Base-by-base conservation (phyloP, 2,888 invertebrate species). In the Mesorhabditis sp. region DNA sequence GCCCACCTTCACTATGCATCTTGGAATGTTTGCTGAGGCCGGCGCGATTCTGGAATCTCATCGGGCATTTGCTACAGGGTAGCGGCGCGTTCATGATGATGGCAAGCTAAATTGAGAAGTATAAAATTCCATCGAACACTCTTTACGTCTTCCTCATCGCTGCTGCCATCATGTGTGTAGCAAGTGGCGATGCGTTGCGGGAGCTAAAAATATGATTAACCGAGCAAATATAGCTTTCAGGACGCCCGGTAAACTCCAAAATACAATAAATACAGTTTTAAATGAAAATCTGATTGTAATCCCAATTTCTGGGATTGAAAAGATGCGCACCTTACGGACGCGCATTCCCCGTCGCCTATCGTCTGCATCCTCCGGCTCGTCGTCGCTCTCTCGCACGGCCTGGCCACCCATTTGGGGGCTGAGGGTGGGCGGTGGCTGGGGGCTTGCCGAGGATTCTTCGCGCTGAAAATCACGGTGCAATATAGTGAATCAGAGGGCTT, bases 101-200 rank as follows among this genome's bases (percentile, higher is more conserved):
- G 28, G 28, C 28, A 28, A 28, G 28, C 28, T 28, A 28, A 28
- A 28, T 28, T 28, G 28, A 28, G 28, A 28, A 28, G 28, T 28
- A 28, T 28, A 28, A 28, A 28, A 28, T 28, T 28, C 28, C 28
- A 50, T 50, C n/a, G 10, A 50, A 50, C 7, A 50, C 58, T 50
- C 58, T 13, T n/a, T 13, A 13, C 58, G n/a, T 50, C 58, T n/a
- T 50, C 58, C n/a, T 50, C 58, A 50, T 50, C 58, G n/a, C 58
- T 50, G 58, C n/a, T 50, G 10, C 58, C 58, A 50, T 50, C 58
- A 50, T 50, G 58, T 50, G 58, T 50, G 58, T 50, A 50, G 58
- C 58, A 50, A 10, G 58, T 13, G 58, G 58, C 58, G 58, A 50
- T 50, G 10, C 58, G 7, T 13, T 13, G 10, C 10, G 58, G 58